phyloP scores from a whole-genome alignment of 2,888 invertebrate genomes.

The Amphipoea oculea region DNA sequence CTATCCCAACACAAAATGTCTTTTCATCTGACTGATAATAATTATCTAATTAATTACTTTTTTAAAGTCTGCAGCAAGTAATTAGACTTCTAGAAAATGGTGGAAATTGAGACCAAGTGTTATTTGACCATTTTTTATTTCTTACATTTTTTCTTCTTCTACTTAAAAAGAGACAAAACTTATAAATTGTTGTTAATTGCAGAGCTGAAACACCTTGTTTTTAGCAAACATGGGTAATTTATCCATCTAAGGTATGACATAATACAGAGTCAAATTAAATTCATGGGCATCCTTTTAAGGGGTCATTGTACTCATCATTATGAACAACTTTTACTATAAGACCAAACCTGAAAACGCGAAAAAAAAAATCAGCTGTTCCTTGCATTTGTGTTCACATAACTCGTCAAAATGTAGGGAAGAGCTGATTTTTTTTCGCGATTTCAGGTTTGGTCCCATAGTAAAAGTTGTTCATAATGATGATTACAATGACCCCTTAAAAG shows the following conservation, averaged over 20 bases:
- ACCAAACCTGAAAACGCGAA: no score
- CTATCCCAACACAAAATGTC: not conserved
- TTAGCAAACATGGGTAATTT: not conserved
- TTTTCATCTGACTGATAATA: not conserved
- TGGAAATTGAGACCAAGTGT: not conserved
- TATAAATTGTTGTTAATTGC: not conserved
- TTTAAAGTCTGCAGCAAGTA: not conserved
- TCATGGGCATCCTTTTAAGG: no score
- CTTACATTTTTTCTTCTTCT: not conserved
- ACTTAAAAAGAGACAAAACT: not conserved
- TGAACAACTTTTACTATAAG: no score
- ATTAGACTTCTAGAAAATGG: not conserved
- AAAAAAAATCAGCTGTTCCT: no score
- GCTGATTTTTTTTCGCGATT: no score
- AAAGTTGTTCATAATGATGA: no score
- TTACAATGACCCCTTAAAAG: no score
- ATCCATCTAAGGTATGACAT: not conserved
- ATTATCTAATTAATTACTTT: not conserved
- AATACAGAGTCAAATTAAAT: no score
- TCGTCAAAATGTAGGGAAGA: no score
- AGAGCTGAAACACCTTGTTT: not conserved
- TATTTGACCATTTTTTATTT: not conserved
- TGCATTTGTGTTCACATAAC: no score
- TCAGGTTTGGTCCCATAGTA: no score
- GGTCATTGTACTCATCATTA: no score